Conservation (phyloP, 2,797 vertebrate species). For the Podargus strigoides region DNA sequence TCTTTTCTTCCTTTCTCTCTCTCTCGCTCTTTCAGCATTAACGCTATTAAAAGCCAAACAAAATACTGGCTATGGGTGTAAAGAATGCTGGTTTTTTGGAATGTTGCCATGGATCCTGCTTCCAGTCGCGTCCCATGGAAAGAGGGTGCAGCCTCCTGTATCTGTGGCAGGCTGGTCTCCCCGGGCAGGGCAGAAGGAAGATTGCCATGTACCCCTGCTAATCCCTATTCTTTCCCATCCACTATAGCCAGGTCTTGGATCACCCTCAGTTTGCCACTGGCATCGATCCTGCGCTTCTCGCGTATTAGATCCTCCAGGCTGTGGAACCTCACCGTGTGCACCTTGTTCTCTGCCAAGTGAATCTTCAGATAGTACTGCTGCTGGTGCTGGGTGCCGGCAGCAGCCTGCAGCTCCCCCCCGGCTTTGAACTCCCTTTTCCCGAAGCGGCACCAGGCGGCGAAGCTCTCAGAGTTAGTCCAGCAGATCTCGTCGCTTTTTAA, state of each 20-base stretch:
- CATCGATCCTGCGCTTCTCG: constrained; percentile 93
- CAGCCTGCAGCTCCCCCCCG: constrained; percentile 89
- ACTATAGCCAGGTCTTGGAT: constrained; percentile 89
- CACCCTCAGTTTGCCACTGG: constrained; percentile 86
- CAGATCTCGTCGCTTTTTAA: constrained; percentile 92
- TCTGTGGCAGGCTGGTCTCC: constrained; percentile 56
- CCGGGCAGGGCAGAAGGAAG: constrained; percentile 67
- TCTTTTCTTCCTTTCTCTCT: background rate
- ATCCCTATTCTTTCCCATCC: constrained; percentile 82
- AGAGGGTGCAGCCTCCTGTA: constrained; percentile 18
- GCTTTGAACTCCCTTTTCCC: constrained; percentile 98
- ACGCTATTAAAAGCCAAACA: constrained; percentile 68
- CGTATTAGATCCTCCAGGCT: constrained; percentile 97
- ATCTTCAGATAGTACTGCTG: constrained; percentile 92
- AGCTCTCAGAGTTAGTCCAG: constrained; percentile 99
- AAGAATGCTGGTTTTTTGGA: constrained; percentile 70
- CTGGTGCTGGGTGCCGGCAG: constrained; percentile 75
- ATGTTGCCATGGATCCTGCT: constrained; percentile 66
- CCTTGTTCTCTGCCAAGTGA: constrained; percentile 87
- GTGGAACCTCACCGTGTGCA: constrained; percentile 91
- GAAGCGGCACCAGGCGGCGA: constrained; percentile 99
- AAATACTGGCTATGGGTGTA: constrained; percentile 67
- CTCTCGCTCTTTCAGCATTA: background rate
- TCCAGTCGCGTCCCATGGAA: background rate
- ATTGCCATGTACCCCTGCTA: background rate